Base-by-base conservation (phyloP, 2,888 invertebrate genomes). In the Torymus auratus region DNA sequence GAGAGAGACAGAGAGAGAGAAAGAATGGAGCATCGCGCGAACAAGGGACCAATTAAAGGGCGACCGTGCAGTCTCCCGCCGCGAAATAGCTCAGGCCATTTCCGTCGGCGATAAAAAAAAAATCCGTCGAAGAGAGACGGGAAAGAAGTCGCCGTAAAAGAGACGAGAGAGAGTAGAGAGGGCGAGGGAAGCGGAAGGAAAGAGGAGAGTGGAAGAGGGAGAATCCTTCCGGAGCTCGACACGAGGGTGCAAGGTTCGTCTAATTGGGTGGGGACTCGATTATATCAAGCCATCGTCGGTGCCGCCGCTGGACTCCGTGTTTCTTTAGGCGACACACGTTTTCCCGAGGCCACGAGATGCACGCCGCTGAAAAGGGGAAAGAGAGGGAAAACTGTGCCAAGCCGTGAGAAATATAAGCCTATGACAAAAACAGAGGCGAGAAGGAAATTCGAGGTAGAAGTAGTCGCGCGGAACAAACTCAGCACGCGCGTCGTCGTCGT, bases 211-310 rank as follows among this genome's bases (percentile, higher is more conserved):
- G 67, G 13, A 4, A 15, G 52, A 17, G 70, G 28, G 69, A 73
- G 7, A 65, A 68, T 71, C 58, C 67, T 50, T 67, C 23, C 52
- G 53, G 20, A 60, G 20, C 61, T n/a, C 13, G 17, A n/a, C 15
- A 15, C 58, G 60, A 50, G 84, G 84, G 85, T 83, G 86, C 84
- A 52, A 86, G 86, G 84, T 83, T 84, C 82, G 83, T 83, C 88
- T 89, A 89, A 89, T 89, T 89, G 89, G 85, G 84, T 85, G 83
- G 87, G 86, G 88, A 89, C 88, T 89, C 87, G 87, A 89, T 89
- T 88, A 88, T 88, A 85, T 85, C 85, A 83, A 79, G 82, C 71
- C 17, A 50, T 20, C 56, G 20, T 28, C 15, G 20, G n/a, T n/a
- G n/a, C n/a, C n/a, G n/a, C n/a, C n/a, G n/a, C n/a, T n/a, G n/a